phyloP scores from a whole-genome alignment of 2,888 invertebrate species.

The Melolontha melolontha region DNA sequence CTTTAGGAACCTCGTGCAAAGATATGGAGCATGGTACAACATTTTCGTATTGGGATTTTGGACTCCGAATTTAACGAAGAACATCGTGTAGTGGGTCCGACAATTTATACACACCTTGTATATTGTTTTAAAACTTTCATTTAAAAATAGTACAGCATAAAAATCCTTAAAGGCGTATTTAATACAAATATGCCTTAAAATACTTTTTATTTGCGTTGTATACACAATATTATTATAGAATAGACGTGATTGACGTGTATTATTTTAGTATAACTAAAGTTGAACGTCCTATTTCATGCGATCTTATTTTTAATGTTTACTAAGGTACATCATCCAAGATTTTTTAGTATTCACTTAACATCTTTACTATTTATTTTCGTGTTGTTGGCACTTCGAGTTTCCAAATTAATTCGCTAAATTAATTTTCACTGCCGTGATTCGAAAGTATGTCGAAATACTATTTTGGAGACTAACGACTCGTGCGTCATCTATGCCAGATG shows the following conservation, averaged over 20 bases:
- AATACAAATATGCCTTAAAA: too few species aligned
- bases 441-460: constrained; percentile 32
- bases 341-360: constrained; percentile 8
- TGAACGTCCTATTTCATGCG: constrained; percentile 29
- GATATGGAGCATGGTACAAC: too few species aligned
- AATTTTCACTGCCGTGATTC: constrained; percentile 17
- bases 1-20: too few species aligned
- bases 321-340: constrained; percentile 6
- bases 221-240: background rate
- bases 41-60: too few species aligned
- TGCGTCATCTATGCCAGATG: constrained; percentile 31
- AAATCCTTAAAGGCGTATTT: too few species aligned
- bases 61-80: too few species aligned
- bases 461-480: constrained; percentile 23
- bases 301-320: constrained; percentile 25
- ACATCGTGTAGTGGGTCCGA: too few species aligned
- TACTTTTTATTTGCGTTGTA: too few species aligned
- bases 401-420: constrained; percentile 30
- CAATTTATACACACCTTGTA: too few species aligned
- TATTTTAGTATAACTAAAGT: constrained; percentile 27
- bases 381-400: constrained; percentile 14
- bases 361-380: constrained; percentile 7
- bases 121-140: too few species aligned
- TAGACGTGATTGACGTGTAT: constrained; percentile 6
- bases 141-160: too few species aligned